Percentiles rank a stretch among this genome's conserved stretches.
These are phyloP conservation scores for Drosophila infuscata DNA, from an alignment of 2,888 invertebrate species.

Conservation along the genomic window DNA sequence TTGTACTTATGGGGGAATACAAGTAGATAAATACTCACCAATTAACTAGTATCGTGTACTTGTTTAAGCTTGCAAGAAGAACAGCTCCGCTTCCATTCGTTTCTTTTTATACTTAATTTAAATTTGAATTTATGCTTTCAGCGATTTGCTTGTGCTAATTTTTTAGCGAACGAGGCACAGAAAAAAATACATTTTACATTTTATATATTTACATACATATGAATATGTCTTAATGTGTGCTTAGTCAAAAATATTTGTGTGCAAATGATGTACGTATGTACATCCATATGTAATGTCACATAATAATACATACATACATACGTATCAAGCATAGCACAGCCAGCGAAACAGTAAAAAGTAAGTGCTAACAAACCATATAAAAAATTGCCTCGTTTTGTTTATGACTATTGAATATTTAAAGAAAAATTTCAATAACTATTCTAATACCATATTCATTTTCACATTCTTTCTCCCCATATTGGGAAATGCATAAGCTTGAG, in stretches of 20 bases:
- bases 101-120: not conserved
- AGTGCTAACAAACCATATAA: not conserved
- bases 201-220: not conserved
- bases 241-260: not conserved
- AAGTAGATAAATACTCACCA: conserved; percentile 27
- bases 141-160: too few species aligned
- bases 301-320: not conserved
- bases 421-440: not conserved
- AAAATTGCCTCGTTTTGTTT: not conserved
- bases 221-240: not conserved
- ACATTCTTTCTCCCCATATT: not conserved
- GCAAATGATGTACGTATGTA: not conserved
- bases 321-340: not conserved
- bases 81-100: conserved; percentile 6
- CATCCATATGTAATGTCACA: not conserved
- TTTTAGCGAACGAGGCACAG: conserved; percentile 1
- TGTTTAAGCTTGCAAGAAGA: not conserved
- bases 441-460: not conserved
- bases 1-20: not conserved
- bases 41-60: conserved; percentile 15
- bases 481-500: not conserved
- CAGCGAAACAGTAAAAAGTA: not conserved
- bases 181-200: not conserved
- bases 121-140: not conserved
- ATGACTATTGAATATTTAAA: not conserved